A percentile compares a stretch with the other conserved stretches of the same genome.
Evolutionary conservation across 2,888 invertebrate genomes (phyloP).

Genomic region (Sinopyrophorus schimmeli): DNA sequence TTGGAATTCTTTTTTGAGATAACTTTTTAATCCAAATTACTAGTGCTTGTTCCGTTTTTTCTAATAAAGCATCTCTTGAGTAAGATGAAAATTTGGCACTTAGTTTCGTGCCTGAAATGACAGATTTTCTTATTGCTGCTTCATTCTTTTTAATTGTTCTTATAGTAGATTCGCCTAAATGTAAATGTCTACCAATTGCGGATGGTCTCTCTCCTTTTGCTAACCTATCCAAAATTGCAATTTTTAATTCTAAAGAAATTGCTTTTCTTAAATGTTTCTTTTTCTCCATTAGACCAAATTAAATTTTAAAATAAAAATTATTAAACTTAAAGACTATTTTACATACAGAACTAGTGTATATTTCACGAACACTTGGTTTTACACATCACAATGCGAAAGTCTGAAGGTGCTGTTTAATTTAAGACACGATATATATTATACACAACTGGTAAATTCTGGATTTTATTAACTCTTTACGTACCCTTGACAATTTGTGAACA

Average conservation of each 20-base stretch:
- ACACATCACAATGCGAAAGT: too few species aligned
- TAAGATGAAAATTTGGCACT: slow-evolving; percentile 25
- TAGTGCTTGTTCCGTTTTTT: slow-evolving; percentile 35
- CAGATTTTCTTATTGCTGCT: slow-evolving; percentile 18
- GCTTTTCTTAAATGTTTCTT: too few species aligned
- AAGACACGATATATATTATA: too few species aligned
- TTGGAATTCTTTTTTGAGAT: slow-evolving; percentile 31
- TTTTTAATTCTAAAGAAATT: slow-evolving; percentile 22
- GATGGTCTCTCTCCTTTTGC: slow-evolving; percentile 28
- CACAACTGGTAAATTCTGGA: too few species aligned
- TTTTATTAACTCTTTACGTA: too few species aligned
- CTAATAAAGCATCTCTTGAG: slow-evolving; percentile 29
- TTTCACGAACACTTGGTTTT: too few species aligned
- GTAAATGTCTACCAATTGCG: slow-evolving; percentile 29
- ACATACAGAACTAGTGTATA: too few species aligned
- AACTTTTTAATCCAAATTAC: slow-evolving; percentile 33
- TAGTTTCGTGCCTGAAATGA: slow-evolving; percentile 25
- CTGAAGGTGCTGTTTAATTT: too few species aligned
- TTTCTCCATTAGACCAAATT: too few species aligned
- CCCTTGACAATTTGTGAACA: too few species aligned
- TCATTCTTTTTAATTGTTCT: slow-evolving; percentile 33
- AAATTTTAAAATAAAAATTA: too few species aligned
- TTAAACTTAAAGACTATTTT: too few species aligned
- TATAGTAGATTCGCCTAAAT: slow-evolving; percentile 31
- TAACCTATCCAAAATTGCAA: slow-evolving; percentile 23